These are phyloP conservation scores for Rutpela maculata DNA, from an alignment of 2,888 invertebrate genomes.

Conservation along the genomic window DNA sequence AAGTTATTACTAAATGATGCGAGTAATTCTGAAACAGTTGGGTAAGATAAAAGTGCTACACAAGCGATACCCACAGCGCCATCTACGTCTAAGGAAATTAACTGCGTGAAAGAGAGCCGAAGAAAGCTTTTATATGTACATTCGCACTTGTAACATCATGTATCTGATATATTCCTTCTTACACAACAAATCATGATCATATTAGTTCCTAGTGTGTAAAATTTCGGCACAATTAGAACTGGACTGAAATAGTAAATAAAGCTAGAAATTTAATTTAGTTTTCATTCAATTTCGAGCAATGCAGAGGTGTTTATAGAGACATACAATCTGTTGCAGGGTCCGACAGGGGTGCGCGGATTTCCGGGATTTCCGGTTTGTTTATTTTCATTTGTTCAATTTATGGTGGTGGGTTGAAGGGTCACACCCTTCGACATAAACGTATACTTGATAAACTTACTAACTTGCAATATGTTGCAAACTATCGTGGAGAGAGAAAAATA, in stretches of 20 bases:
- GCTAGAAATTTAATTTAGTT: slow-evolving; percentile 26
- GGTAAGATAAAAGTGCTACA: neutral
- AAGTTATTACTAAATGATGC: no score
- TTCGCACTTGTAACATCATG: neutral
- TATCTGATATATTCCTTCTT: neutral
- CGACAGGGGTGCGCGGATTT: slow-evolving; percentile 76
- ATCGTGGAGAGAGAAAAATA: slow-evolving; percentile 9
- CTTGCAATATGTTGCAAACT: neutral
- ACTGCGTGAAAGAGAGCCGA: neutral
- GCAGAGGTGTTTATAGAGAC: slow-evolving; percentile 17
- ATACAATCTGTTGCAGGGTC: slow-evolving; percentile 75
- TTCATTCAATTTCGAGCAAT: slow-evolving; percentile 10
- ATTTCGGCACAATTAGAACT: slow-evolving; percentile 26
- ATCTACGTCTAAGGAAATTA: neutral
- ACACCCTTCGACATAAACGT: slow-evolving; percentile 18
- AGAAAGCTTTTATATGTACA: neutral
- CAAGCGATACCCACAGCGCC: neutral
- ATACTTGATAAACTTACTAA: slow-evolving; percentile 30
- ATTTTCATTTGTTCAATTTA: slow-evolving; percentile 63
- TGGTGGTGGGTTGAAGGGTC: slow-evolving; percentile 45
- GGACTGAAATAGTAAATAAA: slow-evolving; percentile 11
- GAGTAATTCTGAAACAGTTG: no score
- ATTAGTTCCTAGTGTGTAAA: slow-evolving; percentile 10
- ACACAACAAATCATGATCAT: slow-evolving; percentile 12
- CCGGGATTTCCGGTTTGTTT: slow-evolving; percentile 78